Percentiles rank a stretch among this genome's conserved stretches.
phyloP scores from a whole-genome alignment of 2,113 vertebrate genomes.

The human (Homo sapiens) region DNA sequence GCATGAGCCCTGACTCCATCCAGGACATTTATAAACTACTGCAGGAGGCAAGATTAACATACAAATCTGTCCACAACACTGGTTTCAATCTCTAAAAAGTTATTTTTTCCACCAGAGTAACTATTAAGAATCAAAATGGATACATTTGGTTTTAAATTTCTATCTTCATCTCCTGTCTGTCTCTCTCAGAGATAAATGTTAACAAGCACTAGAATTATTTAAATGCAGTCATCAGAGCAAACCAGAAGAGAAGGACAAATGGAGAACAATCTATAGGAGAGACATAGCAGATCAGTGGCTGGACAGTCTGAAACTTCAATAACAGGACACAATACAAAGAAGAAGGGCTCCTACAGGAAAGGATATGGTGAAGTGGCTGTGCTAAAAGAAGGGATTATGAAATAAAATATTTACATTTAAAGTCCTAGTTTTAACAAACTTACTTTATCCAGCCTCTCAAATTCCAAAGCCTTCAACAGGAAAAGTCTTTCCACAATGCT shows the following conservation, averaged over 20 bases:
- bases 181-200: neutral
- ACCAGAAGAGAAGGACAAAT: neutral
- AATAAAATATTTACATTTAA: neutral
- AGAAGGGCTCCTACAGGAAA: neutral
- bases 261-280: no score
- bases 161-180: neutral
- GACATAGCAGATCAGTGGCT: no score
- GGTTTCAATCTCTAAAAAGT: neutral
- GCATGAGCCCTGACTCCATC: neutral
- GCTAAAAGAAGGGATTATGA: neutral
- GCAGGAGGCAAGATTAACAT: neutral
- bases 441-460: neutral
- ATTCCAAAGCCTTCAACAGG: neutral
- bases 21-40: neutral
- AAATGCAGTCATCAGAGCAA: neutral
- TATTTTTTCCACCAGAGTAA: neutral
- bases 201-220: neutral
- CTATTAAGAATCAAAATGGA: neutral
- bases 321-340: neutral
- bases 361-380: rapidly evolving
- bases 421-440: conserved; percentile 36
- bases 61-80: neutral
- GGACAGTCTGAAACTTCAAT: neutral
- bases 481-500: neutral
- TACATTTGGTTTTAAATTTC: neutral